Percentiles rank a stretch among this genome's conserved stretches.
These are phyloP conservation scores for Microtus richardsoni DNA, from an alignment of 2,113 vertebrate species.

Conservation along the genomic window DNA sequence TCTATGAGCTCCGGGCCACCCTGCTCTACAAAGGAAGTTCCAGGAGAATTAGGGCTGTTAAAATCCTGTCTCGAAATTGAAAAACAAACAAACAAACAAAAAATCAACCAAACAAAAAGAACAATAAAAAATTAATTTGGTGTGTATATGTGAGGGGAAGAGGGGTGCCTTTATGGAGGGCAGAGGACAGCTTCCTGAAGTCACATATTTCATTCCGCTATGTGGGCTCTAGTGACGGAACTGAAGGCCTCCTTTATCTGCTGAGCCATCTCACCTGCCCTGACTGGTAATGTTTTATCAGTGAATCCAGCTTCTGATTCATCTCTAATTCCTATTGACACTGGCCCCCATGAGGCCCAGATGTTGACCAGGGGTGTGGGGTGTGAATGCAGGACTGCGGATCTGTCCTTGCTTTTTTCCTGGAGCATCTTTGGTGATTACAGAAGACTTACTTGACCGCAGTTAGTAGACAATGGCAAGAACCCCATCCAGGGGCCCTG, in stretches of 20 bases:
- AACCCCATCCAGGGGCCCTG: neutral
- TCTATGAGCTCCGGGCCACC: neutral
- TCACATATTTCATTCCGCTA: no score
- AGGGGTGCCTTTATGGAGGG: neutral
- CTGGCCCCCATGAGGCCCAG: neutral
- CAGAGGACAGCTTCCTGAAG: neutral
- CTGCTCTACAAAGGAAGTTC: neutral
- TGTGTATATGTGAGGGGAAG: neutral
- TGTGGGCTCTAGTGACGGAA: neutral
- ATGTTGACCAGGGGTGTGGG: accelerated
- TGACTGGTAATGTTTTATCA: conserved; percentile 65
- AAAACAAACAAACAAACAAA: neutral
- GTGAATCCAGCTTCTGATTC: conserved; percentile 51
- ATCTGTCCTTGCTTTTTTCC: neutral
- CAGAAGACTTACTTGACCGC: neutral
- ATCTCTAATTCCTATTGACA: conserved; percentile 29
- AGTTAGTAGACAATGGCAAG: accelerated
- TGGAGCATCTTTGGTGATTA: neutral
- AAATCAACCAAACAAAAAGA: no score
- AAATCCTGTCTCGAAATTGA: neutral
- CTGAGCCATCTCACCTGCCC: neutral
- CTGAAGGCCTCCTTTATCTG: neutral
- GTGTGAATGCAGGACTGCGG: neutral
- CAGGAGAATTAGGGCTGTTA: neutral
- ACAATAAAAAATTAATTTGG: neutral